These are phyloP conservation scores for Myiozetetes cayanensis DNA, from an alignment of 2,113 vertebrate species.

Conservation along the genomic window DNA sequence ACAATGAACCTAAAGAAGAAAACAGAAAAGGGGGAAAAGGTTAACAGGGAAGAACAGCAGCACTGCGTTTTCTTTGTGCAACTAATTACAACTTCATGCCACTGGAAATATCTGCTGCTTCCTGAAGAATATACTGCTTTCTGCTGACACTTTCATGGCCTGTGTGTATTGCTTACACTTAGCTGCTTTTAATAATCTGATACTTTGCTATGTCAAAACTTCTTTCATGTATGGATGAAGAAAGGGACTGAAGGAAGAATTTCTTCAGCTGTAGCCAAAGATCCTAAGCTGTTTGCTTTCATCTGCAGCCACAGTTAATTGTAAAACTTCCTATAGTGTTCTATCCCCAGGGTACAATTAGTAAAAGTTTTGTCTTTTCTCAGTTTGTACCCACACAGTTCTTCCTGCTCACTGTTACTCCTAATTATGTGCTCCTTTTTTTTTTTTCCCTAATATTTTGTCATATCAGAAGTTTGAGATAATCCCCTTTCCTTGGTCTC, in stretches of 20 bases:
- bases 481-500: not conserved
- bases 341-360: slow-evolving; percentile 41
- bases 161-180: slow-evolving; percentile 39
- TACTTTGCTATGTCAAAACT: slow-evolving; percentile 59
- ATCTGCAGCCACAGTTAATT: slow-evolving; percentile 39
- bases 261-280: slow-evolving; percentile 59
- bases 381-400: not conserved
- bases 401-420: not conserved
- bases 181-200: slow-evolving; percentile 55
- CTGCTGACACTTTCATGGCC: not conserved
- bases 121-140: slow-evolving; percentile 4
- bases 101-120: not conserved
- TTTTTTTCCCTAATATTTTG: not conserved
- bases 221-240: slow-evolving; percentile 57
- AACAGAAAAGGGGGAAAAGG: not conserved
- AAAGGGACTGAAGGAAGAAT: slow-evolving; percentile 41
- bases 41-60: not conserved
- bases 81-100: not conserved
- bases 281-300: slow-evolving; percentile 45
- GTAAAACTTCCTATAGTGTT: slow-evolving; percentile 40
- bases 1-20: not conserved
- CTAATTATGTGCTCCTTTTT: not conserved
- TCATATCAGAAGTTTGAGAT: not conserved
- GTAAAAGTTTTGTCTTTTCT: slow-evolving; percentile 14
- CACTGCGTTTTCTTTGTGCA: not conserved